Evolutionary conservation across 2,113 vertebrate genomes (phyloP), one percentile per base, ranked within the genome.

Genomic region (Amblyopsis rosae): DNA sequence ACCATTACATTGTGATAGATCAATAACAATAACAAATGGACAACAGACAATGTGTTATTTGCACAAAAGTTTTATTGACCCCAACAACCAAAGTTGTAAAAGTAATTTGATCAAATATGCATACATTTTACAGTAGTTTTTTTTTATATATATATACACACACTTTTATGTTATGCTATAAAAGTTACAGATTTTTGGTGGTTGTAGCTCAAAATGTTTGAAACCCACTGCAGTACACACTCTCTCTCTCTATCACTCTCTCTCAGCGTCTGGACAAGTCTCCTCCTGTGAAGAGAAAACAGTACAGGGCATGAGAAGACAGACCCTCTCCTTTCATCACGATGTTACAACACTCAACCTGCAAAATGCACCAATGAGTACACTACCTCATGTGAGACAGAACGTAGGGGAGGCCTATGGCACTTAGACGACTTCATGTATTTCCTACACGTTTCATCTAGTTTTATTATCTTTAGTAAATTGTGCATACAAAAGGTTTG

Each of bases 251-350:
- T 55, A 10, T 4, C 35, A 41, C 51, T 32, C 47, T 16, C 45
- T 2, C 64, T 93, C 82, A 93, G 75, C 92, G 92, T 49, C 80
- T 89, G 74, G 92, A 91, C 87, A 92, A 79, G 80, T 93, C 92
- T 2, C 90, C 92, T 49, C 92, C 93, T 93, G 89, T 50, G 72
- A 61, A 63, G 19, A 61, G 47, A 79, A 33, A 59, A n/a, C 1
- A 50, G 67, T 13, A 58, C 67, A 55, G 33, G 49, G 32, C 4
- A 49, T 72, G 45, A 62, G 12, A 16, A 48, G 41, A 15, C 3
- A 33, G 51, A 3, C n/a, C 12, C 26, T 26, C 26, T n/a, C 1
- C 12, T 19, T 12, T 26, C 56, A 58, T 11, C 8, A 12, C 32
- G 9, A 58, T 33, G 3, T 26, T 33, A 32, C n/a, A 57, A 32